Evolutionary conservation across 2,888 invertebrate species (phyloP).

Genomic region (Latheticus oryzae): DNA sequence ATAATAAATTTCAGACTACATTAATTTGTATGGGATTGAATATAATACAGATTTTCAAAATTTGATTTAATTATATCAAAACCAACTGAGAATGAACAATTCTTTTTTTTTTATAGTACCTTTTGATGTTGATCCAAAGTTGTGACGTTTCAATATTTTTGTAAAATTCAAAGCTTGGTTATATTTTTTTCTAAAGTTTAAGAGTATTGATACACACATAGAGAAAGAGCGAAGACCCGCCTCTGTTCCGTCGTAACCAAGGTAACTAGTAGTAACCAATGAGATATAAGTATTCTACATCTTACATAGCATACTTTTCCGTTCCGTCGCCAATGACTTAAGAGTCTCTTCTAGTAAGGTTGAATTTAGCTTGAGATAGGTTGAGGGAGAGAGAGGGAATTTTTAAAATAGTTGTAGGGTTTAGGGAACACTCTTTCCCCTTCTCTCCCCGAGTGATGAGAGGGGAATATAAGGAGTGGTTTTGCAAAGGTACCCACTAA

Average conservation of each 20-base stretch:
- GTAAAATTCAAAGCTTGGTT: slow-evolving; percentile 31
- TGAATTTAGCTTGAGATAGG: slow-evolving; percentile 62
- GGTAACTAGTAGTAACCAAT: slow-evolving; percentile 64
- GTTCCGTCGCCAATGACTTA: slow-evolving; percentile 56
- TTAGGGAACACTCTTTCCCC: too few species aligned
- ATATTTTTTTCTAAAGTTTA: slow-evolving; percentile 48
- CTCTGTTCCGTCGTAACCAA: slow-evolving; percentile 58
- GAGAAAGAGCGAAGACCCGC: slow-evolving; percentile 52
- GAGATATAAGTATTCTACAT: slow-evolving; percentile 64
- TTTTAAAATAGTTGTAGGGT: slow-evolving; percentile 55
- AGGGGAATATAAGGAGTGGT: slow-evolving; percentile 53
- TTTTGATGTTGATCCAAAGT: not conserved
- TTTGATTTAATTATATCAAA: too few species aligned
- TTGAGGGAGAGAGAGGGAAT: slow-evolving; percentile 48
- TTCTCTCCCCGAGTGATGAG: slow-evolving; percentile 43
- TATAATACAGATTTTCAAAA: too few species aligned
- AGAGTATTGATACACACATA: slow-evolving; percentile 56
- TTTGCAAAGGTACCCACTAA: slow-evolving; percentile 47
- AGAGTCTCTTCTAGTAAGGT: slow-evolving; percentile 59
- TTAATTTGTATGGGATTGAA: too few species aligned
- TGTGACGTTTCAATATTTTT: not conserved
- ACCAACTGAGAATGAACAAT: too few species aligned
- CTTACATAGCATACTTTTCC: slow-evolving; percentile 56
- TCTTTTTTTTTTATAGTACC: slow-evolving; percentile 1
- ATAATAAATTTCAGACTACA: too few species aligned